Conservation (phyloP, 30 jellyfish, hydroid and myxozoan species). For the Hydractinia symbiolongicarpus region DNA sequence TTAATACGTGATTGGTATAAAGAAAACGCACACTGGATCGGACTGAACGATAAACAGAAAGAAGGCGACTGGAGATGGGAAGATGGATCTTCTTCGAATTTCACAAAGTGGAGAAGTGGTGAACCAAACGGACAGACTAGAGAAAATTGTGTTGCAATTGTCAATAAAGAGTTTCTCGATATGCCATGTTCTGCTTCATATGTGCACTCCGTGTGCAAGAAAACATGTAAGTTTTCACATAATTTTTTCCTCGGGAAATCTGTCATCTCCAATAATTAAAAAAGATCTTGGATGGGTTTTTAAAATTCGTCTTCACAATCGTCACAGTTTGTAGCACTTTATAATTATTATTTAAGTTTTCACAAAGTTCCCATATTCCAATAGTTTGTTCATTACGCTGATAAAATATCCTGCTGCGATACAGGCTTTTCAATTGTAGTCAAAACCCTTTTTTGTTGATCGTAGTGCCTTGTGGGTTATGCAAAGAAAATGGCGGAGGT, state of each 20-base stretch:
- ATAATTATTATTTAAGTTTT: too few relatives aligned
- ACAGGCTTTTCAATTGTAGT: too few relatives aligned
- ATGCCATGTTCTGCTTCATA: conserved; percentile 1
- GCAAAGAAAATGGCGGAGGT: neutral
- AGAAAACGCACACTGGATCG: conserved; percentile 1
- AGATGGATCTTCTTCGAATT: neutral
- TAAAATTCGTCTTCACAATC: too few relatives aligned
- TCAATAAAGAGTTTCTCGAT: conserved; percentile 9
- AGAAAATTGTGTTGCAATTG: conserved; percentile 10
- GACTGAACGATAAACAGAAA: neutral
- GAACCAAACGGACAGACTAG: neutral
- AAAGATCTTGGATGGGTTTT: too few relatives aligned
- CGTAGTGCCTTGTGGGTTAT: neutral
- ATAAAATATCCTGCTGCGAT: too few relatives aligned
- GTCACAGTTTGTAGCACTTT: too few relatives aligned
- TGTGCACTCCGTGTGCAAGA: neutral
- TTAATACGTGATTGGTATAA: neutral
- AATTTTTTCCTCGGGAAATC: neutral
- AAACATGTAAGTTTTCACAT: neutral
- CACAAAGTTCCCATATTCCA: too few relatives aligned
- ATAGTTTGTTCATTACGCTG: too few relatives aligned
- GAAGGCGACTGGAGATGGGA: neutral
- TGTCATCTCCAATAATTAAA: too few relatives aligned
- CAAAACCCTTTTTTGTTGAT: neutral
- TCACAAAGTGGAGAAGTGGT: conserved; percentile 2